A percentile compares a stretch with the other conserved stretches of the same genome.
These are phyloP conservation scores for Unio pictorum DNA, from an alignment of 2,888 invertebrate genomes.

Conservation along the genomic window DNA sequence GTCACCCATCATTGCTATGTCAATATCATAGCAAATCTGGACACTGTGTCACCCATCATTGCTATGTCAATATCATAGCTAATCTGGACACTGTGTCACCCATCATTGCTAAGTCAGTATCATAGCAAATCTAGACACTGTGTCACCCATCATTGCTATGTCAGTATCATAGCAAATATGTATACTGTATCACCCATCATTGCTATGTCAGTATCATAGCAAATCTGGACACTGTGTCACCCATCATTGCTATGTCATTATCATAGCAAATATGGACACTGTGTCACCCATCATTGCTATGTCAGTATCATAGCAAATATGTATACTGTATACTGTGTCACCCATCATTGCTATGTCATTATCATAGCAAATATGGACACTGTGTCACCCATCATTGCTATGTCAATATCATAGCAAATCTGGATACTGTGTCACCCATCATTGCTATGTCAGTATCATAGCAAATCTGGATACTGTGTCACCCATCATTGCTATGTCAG, in stretches of 20 bases:
- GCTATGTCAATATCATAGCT: slow-evolving; percentile 82
- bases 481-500: slow-evolving; percentile 92
- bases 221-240: slow-evolving; percentile 97
- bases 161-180: slow-evolving; percentile 93
- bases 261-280: slow-evolving; percentile 95
- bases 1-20: slow-evolving; percentile 79
- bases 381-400: slow-evolving; percentile 95
- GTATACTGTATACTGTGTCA: no score
- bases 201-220: slow-evolving; percentile 92
- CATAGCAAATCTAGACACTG: slow-evolving; percentile 90
- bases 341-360: slow-evolving; percentile 79
- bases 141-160: slow-evolving; percentile 94
- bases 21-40: slow-evolving; percentile 90
- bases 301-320: slow-evolving; percentile 41
- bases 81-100: slow-evolving; percentile 96
- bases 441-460: slow-evolving; percentile 91
- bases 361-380: slow-evolving; percentile 95
- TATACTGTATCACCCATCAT: slow-evolving; percentile 96
- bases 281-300: slow-evolving; percentile 96
- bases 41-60: slow-evolving; percentile 75
- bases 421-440: slow-evolving; percentile 96
- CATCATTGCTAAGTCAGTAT: slow-evolving; percentile 86
- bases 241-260: slow-evolving; percentile 90
- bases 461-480: slow-evolving; percentile 95
- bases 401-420: slow-evolving; percentile 80